Conservation (phyloP, 1,140 invertebrate genomes). For the Apis cerana region DNA sequence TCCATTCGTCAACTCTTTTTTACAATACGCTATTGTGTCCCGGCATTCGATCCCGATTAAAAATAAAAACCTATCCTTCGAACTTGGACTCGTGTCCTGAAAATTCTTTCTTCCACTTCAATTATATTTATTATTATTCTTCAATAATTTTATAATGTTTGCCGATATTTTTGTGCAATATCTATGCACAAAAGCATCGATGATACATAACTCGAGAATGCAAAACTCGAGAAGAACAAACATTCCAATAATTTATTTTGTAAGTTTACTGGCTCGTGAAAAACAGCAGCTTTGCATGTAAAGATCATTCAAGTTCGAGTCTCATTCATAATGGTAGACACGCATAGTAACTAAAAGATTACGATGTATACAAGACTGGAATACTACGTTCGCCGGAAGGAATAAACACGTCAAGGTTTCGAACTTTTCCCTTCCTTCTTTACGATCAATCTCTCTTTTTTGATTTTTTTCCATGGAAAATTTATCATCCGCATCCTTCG, state of each 20-base stretch:
- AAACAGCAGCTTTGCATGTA: background rate
- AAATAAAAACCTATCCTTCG: slow-evolving; percentile 38
- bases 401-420: slow-evolving; percentile 44
- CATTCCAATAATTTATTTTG: background rate
- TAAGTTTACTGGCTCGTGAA: slow-evolving; percentile 1
- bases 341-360: slow-evolving; percentile 43
- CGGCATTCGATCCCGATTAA: slow-evolving; percentile 22
- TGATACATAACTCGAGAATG: background rate
- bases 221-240: background rate
- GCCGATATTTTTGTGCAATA: background rate
- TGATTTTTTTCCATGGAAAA: background rate
- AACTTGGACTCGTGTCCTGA: background rate
- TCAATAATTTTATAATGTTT: background rate
- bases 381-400: slow-evolving; percentile 46
- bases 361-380: slow-evolving; percentile 46
- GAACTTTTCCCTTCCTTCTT: slow-evolving; percentile 11
- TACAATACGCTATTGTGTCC: slow-evolving; percentile 17
- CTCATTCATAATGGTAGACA: slow-evolving; percentile 40
- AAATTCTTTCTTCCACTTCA: background rate
- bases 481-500: background rate
- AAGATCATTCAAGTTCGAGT: slow-evolving; percentile 28
- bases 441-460: background rate
- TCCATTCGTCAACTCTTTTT: slow-evolving; percentile 43
- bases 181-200: background rate
- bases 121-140: background rate